Evolutionary conservation across 2,113 vertebrate species (phyloP).

Genomic region (Pelecanoides urinatrix): DNA sequence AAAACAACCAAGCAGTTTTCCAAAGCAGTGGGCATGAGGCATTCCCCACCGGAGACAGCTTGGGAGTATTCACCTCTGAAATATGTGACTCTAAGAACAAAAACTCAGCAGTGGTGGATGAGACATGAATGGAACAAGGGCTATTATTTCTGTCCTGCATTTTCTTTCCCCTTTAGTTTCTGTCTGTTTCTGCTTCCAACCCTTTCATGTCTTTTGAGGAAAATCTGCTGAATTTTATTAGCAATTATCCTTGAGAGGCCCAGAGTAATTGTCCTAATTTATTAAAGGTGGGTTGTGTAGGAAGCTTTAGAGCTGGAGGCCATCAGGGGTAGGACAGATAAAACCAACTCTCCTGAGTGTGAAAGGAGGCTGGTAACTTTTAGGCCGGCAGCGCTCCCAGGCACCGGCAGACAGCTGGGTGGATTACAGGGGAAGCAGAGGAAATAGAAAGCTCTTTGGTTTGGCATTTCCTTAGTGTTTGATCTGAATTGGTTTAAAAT

Average conservation of each 20-base stretch:
- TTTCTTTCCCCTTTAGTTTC: constrained; percentile 41
- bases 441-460: constrained; percentile 43
- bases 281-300: constrained; percentile 22
- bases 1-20: background rate
- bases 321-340: constrained; percentile 8
- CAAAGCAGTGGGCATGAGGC: background rate
- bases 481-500: constrained; percentile 53
- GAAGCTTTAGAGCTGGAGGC: constrained; percentile 4
- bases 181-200: constrained; percentile 2
- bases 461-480: constrained; percentile 57
- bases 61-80: constrained; percentile 29
- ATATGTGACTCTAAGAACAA: constrained; percentile 38
- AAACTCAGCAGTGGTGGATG: constrained; percentile 22
- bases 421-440: constrained; percentile 60
- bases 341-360: background rate
- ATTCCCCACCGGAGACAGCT: background rate
- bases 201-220: constrained; percentile 31
- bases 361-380: background rate
- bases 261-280: constrained; percentile 30
- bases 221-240: constrained; percentile 45
- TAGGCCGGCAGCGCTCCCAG: background rate
- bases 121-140: constrained; percentile 23
- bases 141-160: constrained; percentile 49
- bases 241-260: constrained; percentile 7
- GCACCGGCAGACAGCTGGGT: background rate